Percentiles rank a stretch among this genome's conserved stretches.
Conservation (phyloP, 2,888 invertebrate genomes). For the Drosophila phalerata region DNA sequence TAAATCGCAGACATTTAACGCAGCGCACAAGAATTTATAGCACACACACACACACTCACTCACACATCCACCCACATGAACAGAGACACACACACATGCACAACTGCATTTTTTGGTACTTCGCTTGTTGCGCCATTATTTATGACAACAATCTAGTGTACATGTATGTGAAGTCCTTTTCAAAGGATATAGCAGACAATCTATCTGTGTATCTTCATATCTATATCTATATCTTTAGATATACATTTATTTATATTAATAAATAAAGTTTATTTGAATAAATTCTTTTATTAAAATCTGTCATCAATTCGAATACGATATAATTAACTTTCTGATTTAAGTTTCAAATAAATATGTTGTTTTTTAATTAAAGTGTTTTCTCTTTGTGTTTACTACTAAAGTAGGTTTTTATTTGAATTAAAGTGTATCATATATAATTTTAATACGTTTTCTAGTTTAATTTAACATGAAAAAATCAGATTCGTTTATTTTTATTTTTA, state of each 20-base stretch:
- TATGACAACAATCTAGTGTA: conserved; percentile 28
- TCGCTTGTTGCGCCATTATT: conserved; percentile 62
- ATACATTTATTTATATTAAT: not conserved
- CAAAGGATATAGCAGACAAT: not conserved
- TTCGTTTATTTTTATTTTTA: too few relatives aligned
- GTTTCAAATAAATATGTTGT: too few relatives aligned
- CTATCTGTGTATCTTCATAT: conserved; percentile 1
- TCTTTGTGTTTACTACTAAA: too few relatives aligned
- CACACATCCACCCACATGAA: not conserved
- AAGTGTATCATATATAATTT: too few relatives aligned
- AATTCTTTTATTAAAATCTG: too few relatives aligned
- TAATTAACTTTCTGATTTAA: too few relatives aligned
- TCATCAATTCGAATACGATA: too few relatives aligned
- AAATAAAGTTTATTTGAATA: too few relatives aligned
- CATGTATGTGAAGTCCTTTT: conserved; percentile 6
- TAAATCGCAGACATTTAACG: conserved; percentile 70
- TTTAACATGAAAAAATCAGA: too few relatives aligned
- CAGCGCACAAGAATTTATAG: conserved; percentile 62
- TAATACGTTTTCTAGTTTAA: too few relatives aligned
- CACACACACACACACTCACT: conserved; percentile 9
- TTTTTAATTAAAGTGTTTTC: too few relatives aligned
- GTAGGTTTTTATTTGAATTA: too few relatives aligned
- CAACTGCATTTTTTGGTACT: conserved; percentile 55
- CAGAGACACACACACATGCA: conserved; percentile 8
- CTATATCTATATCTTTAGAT: not conserved